phyloP scores from a whole-genome alignment of 1,140 invertebrate species.

The Intoshia linei region DNA sequence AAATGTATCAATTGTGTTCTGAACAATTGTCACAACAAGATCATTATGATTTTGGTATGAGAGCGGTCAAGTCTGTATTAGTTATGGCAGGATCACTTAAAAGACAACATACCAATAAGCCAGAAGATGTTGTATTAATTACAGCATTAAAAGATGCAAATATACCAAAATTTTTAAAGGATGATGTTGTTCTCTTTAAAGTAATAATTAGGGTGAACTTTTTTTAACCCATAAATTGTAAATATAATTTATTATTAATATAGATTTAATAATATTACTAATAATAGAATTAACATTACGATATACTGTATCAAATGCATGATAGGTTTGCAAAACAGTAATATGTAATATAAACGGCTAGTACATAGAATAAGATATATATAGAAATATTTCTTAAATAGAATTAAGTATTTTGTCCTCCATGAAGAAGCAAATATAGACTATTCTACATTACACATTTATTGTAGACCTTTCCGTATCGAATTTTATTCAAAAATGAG shows the following conservation, averaged over 20 bases:
- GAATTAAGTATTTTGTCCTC: no score
- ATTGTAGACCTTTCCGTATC: no score
- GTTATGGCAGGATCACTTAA: slow-evolving; percentile 24
- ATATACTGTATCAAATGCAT: no score
- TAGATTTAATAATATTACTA: not conserved
- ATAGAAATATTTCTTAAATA: no score
- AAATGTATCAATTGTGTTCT: slow-evolving; percentile 60
- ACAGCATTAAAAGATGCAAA: slow-evolving; percentile 22
- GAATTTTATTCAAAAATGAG: no score
- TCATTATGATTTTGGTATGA: slow-evolving; percentile 63
- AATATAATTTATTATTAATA: not conserved
- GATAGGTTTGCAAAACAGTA: no score
- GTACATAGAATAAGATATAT: no score
- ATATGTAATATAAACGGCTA: no score
- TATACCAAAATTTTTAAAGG: slow-evolving; percentile 22
- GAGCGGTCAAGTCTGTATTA: slow-evolving; percentile 29
- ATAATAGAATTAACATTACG: no score
- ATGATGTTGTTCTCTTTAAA: slow-evolving; percentile 22
- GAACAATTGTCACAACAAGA: slow-evolving; percentile 62
- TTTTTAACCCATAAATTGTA: no score
- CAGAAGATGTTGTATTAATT: slow-evolving; percentile 22
- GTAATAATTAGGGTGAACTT: slow-evolving; percentile 8
- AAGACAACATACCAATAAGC: slow-evolving; percentile 22
- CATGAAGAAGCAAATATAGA: no score
- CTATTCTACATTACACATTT: no score